phyloP scores from a whole-genome alignment of 2,113 vertebrate genomes.

The Nothobranchius furzeri region DNA sequence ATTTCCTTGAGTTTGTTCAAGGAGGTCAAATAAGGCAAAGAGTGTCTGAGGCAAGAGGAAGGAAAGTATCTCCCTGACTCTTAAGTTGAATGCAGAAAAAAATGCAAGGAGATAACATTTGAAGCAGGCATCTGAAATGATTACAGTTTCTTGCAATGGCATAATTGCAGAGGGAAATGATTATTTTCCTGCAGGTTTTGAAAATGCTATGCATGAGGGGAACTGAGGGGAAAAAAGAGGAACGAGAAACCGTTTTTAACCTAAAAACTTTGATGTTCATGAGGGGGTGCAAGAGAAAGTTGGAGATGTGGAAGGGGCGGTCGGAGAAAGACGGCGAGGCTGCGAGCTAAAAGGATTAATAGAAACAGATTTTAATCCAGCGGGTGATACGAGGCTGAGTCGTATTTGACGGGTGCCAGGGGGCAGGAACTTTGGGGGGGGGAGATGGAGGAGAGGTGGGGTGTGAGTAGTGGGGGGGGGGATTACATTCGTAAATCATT shows the following conservation, averaged over 20 bases:
- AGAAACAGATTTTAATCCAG: constrained; percentile 61
- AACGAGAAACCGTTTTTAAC: constrained; percentile 34
- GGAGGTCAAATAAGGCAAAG: constrained; percentile 33
- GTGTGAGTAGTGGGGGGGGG: constrained; percentile 13
- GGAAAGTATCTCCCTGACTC: constrained; percentile 25
- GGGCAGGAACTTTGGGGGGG: constrained; percentile 21
- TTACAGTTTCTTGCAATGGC: constrained; percentile 43
- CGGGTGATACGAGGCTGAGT: constrained; percentile 60
- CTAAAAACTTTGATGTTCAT: constrained; percentile 17
- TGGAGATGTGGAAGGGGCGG: constrained; percentile 50
- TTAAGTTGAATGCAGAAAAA: constrained; percentile 15
- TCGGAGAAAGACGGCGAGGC: constrained; percentile 36
- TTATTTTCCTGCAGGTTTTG: constrained; percentile 38
- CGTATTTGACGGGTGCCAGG: constrained; percentile 50
- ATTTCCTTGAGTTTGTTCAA: constrained; percentile 7
- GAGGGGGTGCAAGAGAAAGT: constrained; percentile 29
- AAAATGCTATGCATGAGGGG: constrained; percentile 8
- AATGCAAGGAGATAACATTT: constrained; percentile 52
- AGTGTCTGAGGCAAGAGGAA: constrained; percentile 24
- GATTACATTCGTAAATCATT: constrained; percentile 73
- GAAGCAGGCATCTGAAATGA: constrained; percentile 36
- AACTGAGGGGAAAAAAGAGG: constrained; percentile 3
- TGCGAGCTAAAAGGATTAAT: constrained; percentile 52
- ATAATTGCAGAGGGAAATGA: constrained; percentile 50
- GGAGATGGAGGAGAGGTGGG: neutral